Percentiles rank a stretch among this genome's conserved stretches.
Evolutionary conservation across 2,113 vertebrate genomes (phyloP).

Genomic region (Phasianus colchicus): DNA sequence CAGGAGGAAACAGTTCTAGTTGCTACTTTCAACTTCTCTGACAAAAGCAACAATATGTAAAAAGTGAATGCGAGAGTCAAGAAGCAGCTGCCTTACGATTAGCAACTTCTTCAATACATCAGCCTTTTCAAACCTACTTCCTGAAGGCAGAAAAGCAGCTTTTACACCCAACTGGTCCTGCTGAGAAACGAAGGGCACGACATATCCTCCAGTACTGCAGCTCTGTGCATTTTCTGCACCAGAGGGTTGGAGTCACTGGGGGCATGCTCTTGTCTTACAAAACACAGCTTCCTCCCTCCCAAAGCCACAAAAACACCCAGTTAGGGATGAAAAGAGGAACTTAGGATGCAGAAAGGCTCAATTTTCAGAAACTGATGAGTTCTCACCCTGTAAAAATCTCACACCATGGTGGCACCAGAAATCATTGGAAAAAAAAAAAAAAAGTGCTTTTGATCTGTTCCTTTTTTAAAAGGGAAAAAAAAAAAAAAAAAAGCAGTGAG

Average conservation of each 20-base stretch:
- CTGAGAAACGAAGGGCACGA: neutral
- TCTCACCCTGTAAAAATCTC: neutral
- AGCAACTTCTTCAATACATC: neutral
- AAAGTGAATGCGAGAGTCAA: neutral
- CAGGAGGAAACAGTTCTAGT: neutral
- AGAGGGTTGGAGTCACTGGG: neutral
- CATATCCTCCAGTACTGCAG: neutral
- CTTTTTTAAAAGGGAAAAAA: neutral
- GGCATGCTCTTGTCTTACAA: neutral
- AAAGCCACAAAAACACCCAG: neutral
- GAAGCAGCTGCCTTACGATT: neutral
- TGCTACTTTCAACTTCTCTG: neutral
- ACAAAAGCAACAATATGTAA: neutral
- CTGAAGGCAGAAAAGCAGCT: neutral
- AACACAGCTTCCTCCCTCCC: neutral
- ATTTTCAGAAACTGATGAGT: neutral
- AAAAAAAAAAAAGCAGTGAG: neutral
- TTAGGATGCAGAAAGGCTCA: neutral
- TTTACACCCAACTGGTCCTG: neutral
- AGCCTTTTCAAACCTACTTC: neutral
- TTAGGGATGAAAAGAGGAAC: neutral
- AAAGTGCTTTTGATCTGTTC: neutral
- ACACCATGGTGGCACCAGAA: neutral
- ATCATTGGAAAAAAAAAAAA: neutral
- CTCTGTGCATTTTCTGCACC: neutral